Percentiles rank a stretch among this genome's conserved stretches.
phyloP scores from a whole-genome alignment of 2,888 invertebrate genomes.

The Cheilosia urbana region DNA sequence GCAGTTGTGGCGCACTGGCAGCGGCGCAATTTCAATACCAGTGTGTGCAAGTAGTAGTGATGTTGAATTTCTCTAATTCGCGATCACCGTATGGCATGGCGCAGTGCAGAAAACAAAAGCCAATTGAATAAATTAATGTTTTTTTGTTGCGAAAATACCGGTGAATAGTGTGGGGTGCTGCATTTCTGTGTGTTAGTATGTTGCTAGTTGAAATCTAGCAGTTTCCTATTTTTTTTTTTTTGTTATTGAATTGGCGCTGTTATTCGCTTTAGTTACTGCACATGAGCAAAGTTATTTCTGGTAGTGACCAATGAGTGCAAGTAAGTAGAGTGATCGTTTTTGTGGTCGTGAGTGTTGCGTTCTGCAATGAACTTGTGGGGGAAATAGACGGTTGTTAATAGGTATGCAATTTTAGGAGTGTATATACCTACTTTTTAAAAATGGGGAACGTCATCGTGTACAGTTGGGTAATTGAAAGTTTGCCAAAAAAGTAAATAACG shows the following conservation, averaged over 20 bases:
- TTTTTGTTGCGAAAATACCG: conserved; percentile 38
- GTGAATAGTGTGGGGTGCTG: conserved; percentile 35
- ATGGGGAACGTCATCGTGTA: no score
- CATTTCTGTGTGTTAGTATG: conserved; percentile 56
- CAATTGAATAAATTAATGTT: conserved; percentile 51
- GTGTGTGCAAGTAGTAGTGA: conserved; percentile 40
- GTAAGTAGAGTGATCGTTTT: not conserved
- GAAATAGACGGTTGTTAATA: not conserved
- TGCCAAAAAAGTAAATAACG: no score
- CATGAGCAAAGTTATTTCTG: conserved; percentile 16
- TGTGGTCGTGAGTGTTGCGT: conserved; percentile 7
- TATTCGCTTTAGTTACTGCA: not conserved
- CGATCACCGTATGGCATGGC: conserved; percentile 17
- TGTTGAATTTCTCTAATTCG: conserved; percentile 51
- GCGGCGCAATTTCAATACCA: conserved; percentile 54
- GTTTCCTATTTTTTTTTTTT: conserved; percentile 8
- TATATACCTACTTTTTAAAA: no score
- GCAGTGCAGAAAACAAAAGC: conserved; percentile 51
- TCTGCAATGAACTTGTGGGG: not conserved
- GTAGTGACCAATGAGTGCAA: conserved; percentile 43
- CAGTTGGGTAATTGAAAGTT: no score
- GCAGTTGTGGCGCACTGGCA: conserved; percentile 59
- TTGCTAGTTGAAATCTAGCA: conserved; percentile 26
- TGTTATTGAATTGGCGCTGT: conserved; percentile 8
- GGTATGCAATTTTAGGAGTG: not conserved